Base-by-base conservation (phyloP, 2,797 vertebrate genomes). In the Lophotriccus pileatus region DNA sequence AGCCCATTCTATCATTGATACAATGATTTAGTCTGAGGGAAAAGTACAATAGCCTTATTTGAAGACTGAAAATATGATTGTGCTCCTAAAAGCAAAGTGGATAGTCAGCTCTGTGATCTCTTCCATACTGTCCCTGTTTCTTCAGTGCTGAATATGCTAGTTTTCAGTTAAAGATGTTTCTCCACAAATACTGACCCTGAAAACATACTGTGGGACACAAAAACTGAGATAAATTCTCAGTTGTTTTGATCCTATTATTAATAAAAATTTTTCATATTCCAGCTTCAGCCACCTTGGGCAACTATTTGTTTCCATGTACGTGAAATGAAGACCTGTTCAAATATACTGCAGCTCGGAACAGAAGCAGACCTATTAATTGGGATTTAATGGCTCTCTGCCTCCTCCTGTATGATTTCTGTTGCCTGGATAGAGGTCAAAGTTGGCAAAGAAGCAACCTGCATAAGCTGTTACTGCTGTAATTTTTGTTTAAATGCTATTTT, bases 401-500 rank as follows among this genome's bases (percentile, higher is more conserved):
- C 37, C 25, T 53, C 52, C 49, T 72, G 27, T 70, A 4, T 25
- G 41, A 24, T 32, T 87, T 84, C 59, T 46, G 10, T 41, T 83
- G 60, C 53, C 36, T 81, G 19, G 58, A 87, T 8, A 85, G 50
- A 73, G 24, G 69, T 81, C 39, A 78, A 70, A 90, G n/a, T 8
- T 89, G 50, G 36, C n/a, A 70, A 82, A 91, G 43, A 69, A 88
- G 30, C 34, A 59, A 66, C 49, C 20, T 75, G 19, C 37, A 64
- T 74, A 32, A 73, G 30, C 46, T 81, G 41, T 49, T 73, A 67
- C 46, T 37, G 20, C 22, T 72, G 14, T 18, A 50, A 60, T 89
- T 91, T 88, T 87, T 73, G 75, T 74, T 86, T 44, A 88, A 95
- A 86, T 59, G 44, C 39, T 87, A 30, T 64, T 94, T 88, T 82